Evolutionary conservation across 2,797 vertebrate genomes (phyloP).

Genomic region (Eulemur rubriventer): DNA sequence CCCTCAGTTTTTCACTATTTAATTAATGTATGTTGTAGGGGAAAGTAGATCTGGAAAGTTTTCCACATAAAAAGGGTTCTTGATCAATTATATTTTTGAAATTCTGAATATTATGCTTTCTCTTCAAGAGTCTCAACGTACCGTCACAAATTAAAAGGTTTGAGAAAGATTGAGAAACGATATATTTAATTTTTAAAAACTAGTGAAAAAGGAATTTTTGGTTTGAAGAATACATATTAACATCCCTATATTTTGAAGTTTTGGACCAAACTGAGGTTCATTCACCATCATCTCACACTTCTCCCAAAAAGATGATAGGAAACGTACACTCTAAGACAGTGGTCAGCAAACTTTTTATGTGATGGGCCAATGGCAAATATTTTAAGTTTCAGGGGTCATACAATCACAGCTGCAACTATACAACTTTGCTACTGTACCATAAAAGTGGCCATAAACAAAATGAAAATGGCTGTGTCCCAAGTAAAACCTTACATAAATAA

Average conservation of each 20-base stretch:
- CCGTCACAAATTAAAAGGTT: neutral
- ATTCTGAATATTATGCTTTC: neutral
- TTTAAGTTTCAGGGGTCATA: neutral
- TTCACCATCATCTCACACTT: neutral
- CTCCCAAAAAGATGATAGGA: neutral
- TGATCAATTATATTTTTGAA: constrained; percentile 43
- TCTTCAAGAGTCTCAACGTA: neutral
- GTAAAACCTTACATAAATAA: neutral
- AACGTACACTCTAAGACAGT: neutral
- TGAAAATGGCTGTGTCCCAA: neutral
- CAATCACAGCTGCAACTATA: neutral
- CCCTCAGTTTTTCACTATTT: constrained; percentile 27
- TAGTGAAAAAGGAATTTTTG: neutral
- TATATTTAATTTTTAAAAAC: neutral
- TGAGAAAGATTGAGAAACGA: neutral
- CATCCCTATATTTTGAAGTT: neutral
- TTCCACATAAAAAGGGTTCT: neutral
- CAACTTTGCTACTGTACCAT: neutral
- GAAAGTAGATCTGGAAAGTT: neutral
- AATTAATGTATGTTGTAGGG: neutral
- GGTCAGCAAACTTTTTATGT: neutral
- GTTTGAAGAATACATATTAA: constrained; percentile 12
- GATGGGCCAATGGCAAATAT: neutral
- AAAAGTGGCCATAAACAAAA: constrained; percentile 37
- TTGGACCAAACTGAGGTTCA: neutral